Conservation (phyloP, 2,888 invertebrate species). For the Onchidella celtica region DNA sequence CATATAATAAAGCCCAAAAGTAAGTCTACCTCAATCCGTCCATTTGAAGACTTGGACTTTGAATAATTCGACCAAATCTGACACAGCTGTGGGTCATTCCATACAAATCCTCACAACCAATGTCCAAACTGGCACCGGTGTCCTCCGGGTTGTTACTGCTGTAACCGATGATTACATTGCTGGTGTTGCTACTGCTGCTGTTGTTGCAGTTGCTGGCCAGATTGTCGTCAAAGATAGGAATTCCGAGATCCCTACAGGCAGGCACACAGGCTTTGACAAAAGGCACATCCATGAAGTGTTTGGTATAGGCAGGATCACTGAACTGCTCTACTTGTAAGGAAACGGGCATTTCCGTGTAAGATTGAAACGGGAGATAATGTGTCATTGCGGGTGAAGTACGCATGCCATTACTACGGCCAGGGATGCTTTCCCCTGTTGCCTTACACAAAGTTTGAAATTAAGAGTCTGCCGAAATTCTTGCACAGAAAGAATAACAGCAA, state of each 20-base stretch:
- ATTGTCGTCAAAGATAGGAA: conserved; percentile 55
- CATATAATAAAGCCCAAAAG: too few relatives aligned
- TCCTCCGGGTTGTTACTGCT: background rate
- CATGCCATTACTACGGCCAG: too few relatives aligned
- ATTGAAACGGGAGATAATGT: background rate
- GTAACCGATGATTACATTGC: background rate
- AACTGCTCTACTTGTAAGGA: background rate
- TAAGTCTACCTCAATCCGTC: conserved; percentile 55
- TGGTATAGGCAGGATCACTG: background rate
- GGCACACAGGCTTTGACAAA: conserved; percentile 63
- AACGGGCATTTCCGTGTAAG: conserved; percentile 13
- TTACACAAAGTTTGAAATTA: too few relatives aligned
- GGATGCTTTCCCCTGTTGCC: too few relatives aligned
- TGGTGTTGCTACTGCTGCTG: background rate
- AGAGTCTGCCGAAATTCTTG: too few relatives aligned
- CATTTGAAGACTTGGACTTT: conserved; percentile 58
- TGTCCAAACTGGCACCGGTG: background rate
- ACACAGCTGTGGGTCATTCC: background rate
- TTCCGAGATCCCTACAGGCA: conserved; percentile 74
- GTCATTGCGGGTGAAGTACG: background rate
- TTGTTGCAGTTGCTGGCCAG: conserved; percentile 53
- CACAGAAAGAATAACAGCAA: too few relatives aligned
- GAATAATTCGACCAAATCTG: conserved; percentile 48
- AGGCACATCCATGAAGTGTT: conserved; percentile 43
- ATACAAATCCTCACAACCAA: background rate